Conservation (phyloP, 2,113 vertebrate genomes). For the Grammomys surdaster region DNA sequence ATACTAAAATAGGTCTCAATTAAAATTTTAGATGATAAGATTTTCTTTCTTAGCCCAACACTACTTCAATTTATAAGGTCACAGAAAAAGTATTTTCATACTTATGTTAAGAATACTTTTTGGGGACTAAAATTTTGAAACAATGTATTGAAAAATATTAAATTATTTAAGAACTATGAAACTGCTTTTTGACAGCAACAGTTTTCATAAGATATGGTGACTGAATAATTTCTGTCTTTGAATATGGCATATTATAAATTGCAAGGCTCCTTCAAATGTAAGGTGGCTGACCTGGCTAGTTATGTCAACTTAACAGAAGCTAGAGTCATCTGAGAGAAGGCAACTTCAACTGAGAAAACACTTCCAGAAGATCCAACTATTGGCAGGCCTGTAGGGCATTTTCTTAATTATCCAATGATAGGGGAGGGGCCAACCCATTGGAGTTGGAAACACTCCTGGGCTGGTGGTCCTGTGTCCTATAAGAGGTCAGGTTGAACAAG, state of each 20-base stretch:
- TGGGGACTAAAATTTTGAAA: slow-evolving; percentile 42
- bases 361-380: neutral
- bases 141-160: neutral
- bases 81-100: slow-evolving; percentile 53
- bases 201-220: slow-evolving; percentile 25
- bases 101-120: slow-evolving; percentile 49
- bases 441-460: neutral
- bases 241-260: slow-evolving; percentile 8
- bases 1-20: slow-evolving; percentile 69
- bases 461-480: neutral
- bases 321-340: neutral
- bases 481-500: neutral
- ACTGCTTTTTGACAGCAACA: slow-evolving; percentile 48
- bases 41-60: slow-evolving; percentile 59
- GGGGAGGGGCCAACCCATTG: neutral
- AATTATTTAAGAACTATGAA: slow-evolving; percentile 51
- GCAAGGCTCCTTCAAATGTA: slow-evolving; percentile 7
- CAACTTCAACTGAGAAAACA: neutral
- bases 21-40: slow-evolving; percentile 74
- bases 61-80: slow-evolving; percentile 67
- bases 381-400: neutral
- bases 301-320: neutral
- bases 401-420: neutral
- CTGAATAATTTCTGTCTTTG: slow-evolving; percentile 29
- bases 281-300: neutral